These are phyloP conservation scores for Channa striata DNA, from an alignment of 2,797 vertebrate genomes.

Conservation along the genomic window DNA sequence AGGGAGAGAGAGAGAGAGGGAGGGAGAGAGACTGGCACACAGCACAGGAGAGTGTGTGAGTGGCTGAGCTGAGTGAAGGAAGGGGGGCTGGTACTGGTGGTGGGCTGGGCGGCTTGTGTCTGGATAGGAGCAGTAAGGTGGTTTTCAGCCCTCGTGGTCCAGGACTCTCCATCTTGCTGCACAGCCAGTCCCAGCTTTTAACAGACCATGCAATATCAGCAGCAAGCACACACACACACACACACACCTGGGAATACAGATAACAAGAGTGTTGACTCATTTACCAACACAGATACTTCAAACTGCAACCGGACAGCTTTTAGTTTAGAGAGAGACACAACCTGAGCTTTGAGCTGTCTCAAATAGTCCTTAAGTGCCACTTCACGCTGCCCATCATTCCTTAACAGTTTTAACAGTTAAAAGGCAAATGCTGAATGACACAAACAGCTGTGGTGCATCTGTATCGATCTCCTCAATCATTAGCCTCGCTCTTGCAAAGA, in stretches of 20 bases:
- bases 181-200: slow-evolving; percentile 23
- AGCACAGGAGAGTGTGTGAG: slow-evolving; percentile 61
- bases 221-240: slow-evolving; percentile 16
- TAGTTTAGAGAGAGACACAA: neutral
- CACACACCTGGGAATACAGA: slow-evolving; percentile 27
- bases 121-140: slow-evolving; percentile 71
- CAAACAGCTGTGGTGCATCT: slow-evolving; percentile 1
- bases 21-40: slow-evolving; percentile 65
- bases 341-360: too few species aligned
- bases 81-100: slow-evolving; percentile 72
- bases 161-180: slow-evolving; percentile 49
- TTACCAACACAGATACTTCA: slow-evolving; percentile 28
- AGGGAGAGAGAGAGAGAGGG: slow-evolving; percentile 61
- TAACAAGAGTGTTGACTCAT: slow-evolving; percentile 20
- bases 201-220: slow-evolving; percentile 52
- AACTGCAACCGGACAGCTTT: neutral
- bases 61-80: slow-evolving; percentile 64
- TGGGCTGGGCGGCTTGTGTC: slow-evolving; percentile 69
- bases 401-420: neutral
- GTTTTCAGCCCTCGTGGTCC: slow-evolving; percentile 63
- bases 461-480: slow-evolving; percentile 8
- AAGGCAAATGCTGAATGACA: slow-evolving; percentile 11
- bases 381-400: neutral
- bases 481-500: neutral
- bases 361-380: neutral